Conservation (phyloP, 2,113 vertebrate genomes). For the Alaudala cheleensis region DNA sequence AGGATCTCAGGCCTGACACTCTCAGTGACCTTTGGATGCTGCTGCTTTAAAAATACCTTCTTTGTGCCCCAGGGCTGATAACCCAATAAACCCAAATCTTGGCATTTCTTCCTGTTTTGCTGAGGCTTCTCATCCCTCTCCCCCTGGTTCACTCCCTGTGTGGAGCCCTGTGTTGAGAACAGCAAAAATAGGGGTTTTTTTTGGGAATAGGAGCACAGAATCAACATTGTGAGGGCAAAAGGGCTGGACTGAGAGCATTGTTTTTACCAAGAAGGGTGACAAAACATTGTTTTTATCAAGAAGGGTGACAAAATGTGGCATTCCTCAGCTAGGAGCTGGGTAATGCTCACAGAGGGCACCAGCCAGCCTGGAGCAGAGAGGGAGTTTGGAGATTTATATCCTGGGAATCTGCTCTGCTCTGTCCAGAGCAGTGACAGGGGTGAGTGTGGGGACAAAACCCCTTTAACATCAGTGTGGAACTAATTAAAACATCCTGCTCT, state of each 20-base stretch:
- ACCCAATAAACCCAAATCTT: slow-evolving; percentile 1
- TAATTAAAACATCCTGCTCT: background rate
- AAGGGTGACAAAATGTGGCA: background rate
- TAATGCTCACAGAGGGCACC: background rate
- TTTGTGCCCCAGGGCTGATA: background rate
- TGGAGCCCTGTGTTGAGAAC: background rate
- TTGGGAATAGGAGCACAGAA: background rate
- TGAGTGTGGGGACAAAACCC: background rate
- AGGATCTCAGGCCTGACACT: background rate
- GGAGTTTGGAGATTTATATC: background rate
- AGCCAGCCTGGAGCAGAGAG: background rate
- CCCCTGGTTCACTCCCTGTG: background rate
- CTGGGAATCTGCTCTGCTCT: background rate
- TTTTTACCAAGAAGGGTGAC: background rate
- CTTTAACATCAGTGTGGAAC: background rate
- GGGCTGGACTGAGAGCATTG: background rate
- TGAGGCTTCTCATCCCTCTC: background rate
- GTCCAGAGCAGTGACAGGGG: background rate
- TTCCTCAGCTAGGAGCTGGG: background rate
- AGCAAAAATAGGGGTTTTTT: background rate
- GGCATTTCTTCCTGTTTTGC: background rate
- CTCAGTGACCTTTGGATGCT: background rate
- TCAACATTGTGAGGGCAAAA: background rate
- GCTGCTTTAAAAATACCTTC: background rate
- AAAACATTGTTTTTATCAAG: background rate